A percentile compares a stretch with the other conserved stretches of the same genome.
Conservation (phyloP, 1,140 invertebrate species). For the Trigoniulus corallinus region DNA sequence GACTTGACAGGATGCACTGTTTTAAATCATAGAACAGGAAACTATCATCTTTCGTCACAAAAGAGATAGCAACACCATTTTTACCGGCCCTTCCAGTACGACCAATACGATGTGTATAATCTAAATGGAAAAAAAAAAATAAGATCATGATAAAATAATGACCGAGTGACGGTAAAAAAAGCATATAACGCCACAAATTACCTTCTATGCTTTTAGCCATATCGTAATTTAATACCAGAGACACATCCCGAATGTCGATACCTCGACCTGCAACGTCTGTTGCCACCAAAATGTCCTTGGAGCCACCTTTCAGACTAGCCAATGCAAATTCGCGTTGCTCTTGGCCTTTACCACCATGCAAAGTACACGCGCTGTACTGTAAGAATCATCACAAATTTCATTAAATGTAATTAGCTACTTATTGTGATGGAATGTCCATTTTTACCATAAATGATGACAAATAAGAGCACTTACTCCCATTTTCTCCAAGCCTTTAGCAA, state of each 20-base stretch:
- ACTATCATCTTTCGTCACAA: conserved; percentile 94
- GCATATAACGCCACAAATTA: conserved; percentile 24
- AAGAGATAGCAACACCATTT: conserved; percentile 85
- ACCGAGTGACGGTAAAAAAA: conserved; percentile 8
- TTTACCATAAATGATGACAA: neutral
- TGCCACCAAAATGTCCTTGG: conserved; percentile 96
- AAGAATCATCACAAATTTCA: conserved; percentile 16
- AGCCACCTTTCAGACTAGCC: conserved; percentile 70
- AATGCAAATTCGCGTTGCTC: conserved; percentile 98
- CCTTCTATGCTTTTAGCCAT: conserved; percentile 98
- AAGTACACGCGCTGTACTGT: conserved; percentile 80
- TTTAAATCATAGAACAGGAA: conserved; percentile 94
- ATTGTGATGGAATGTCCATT: neutral
- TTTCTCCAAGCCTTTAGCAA: conserved; percentile 94
- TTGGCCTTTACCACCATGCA: conserved; percentile 99
- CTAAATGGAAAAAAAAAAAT: conserved; percentile 31
- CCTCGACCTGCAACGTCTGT: conserved; percentile 99
- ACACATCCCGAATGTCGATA: conserved; percentile 99
- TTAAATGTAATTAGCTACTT: conserved; percentile 5
- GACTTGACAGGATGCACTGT: conserved; percentile 70
- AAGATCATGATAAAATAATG: conserved; percentile 1
- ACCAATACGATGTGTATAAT: conserved; percentile 98
- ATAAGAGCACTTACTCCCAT: conserved; percentile 45
- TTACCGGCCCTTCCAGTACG: conserved; percentile 97
- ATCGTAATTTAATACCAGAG: conserved; percentile 97